Conservation (phyloP, 2,888 invertebrate species). For the Hedychridium roseum region DNA sequence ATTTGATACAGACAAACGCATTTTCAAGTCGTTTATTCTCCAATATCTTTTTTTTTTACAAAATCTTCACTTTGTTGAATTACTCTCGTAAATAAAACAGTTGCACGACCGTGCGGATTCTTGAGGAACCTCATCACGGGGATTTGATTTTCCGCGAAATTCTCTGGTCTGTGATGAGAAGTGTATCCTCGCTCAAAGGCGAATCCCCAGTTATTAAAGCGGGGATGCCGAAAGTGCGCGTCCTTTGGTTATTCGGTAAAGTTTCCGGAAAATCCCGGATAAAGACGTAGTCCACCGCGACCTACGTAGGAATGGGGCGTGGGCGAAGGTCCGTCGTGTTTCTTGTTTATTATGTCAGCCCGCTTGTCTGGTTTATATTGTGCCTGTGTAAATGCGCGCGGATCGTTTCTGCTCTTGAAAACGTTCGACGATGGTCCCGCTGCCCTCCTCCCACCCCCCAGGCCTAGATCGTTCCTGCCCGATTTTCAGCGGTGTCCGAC, state of each 20-base stretch:
- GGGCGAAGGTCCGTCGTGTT: constrained; percentile 13
- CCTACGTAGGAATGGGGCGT: neutral
- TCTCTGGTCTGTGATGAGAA: no score
- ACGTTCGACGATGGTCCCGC: neutral
- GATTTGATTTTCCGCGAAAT: no score
- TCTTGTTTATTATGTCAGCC: constrained; percentile 39
- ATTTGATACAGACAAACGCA: no score
- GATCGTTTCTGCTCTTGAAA: constrained; percentile 20
- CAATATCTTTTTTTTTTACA: no score
- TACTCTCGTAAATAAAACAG: no score
- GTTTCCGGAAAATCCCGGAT: neutral
- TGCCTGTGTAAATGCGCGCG: constrained; percentile 32
- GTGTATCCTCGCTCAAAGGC: no score
- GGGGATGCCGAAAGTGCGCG: no score
- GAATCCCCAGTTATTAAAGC: no score
- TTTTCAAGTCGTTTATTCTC: no score
- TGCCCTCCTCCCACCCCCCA: neutral
- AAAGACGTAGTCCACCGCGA: neutral
- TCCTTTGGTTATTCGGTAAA: neutral
- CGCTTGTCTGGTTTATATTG: constrained; percentile 39
- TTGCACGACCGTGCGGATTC: no score
- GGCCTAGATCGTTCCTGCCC: neutral
- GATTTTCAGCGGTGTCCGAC: neutral
- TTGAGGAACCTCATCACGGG: no score
- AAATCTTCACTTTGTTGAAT: no score